Evolutionary conservation across 2,888 invertebrate genomes (phyloP).

Genomic region (Apocheima hispidaria): DNA sequence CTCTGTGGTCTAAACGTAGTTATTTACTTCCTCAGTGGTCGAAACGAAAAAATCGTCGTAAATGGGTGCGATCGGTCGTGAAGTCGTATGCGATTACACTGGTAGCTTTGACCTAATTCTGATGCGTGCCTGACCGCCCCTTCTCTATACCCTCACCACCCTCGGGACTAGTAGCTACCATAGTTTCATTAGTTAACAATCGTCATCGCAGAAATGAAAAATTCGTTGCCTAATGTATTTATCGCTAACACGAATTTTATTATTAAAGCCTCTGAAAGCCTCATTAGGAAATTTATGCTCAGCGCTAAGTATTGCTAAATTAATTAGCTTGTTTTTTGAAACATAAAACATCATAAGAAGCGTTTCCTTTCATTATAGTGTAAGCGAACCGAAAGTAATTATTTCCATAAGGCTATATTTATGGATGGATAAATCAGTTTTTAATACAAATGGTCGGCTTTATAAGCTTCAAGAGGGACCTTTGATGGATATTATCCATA

Average conservation of each 20-base stretch:
- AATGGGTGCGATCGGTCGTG: constrained; percentile 26
- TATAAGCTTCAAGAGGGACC: constrained; percentile 46
- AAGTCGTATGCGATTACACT: constrained; percentile 19
- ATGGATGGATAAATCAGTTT: constrained; percentile 52
- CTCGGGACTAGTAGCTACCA: constrained; percentile 29
- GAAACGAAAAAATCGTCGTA: constrained; percentile 10
- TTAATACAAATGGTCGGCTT: constrained; percentile 48
- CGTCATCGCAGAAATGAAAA: constrained; percentile 24
- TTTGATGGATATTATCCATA: constrained; percentile 54
- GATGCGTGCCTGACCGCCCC: constrained; percentile 7
- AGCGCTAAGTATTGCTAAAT: constrained; percentile 36
- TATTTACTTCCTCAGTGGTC: constrained; percentile 24
- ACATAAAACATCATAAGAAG: constrained; percentile 30
- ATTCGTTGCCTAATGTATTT: constrained; percentile 23
- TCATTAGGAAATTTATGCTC: constrained; percentile 42
- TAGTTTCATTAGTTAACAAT: constrained; percentile 27
- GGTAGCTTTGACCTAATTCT: constrained; percentile 33
- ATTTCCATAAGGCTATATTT: constrained; percentile 27
- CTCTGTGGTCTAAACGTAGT: constrained; percentile 21
- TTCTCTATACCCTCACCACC: constrained; percentile 12
- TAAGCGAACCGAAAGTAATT: constrained; percentile 29
- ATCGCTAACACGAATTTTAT: constrained; percentile 33
- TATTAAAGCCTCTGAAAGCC: constrained; percentile 38
- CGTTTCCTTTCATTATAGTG: constrained; percentile 14
- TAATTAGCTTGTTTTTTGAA: constrained; percentile 36